Base-by-base conservation (phyloP, 2,888 invertebrate species). In the Steinernema carpocapsae region DNA sequence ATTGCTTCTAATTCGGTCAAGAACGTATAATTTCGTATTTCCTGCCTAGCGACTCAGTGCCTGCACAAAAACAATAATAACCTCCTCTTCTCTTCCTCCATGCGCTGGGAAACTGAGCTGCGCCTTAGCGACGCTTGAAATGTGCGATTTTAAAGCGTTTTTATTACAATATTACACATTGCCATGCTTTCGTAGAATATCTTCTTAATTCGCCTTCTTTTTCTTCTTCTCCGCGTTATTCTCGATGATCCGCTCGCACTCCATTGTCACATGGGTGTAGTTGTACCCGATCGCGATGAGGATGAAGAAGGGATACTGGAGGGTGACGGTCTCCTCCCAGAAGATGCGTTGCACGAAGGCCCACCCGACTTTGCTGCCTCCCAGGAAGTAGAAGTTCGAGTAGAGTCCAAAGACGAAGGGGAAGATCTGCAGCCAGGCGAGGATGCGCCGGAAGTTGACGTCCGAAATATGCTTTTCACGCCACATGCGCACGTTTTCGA, bases 351-450 rank as follows among this genome's bases (percentile, higher is more conserved):
- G 82, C 51, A 87, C 87, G 75, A 86, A 87, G 32, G 85, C 80
- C 29, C 79, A 84, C 1, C 87, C 87, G 29, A 85, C 85, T 24
- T 81, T 77, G 4, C 79, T 77, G 22, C 86, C 87, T 12, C 85
- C 85, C 26, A 87, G 75, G 76, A 87, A 87, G 78, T 87, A 87
- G 78, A 88, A 87, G 74, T 85, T 87, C 1, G 87, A 87, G 75
- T 87, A 87, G 29, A 87, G 77, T 0, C 86, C 87, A 46, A 87
- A 81, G 1, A 87, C 88, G 71, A 86, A 87, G 14, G 88, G 86
- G 14, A 86, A 73, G 70, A 86, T 85, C 76, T 86, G 82, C 26
- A 84, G 78, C 78, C 79, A 81, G 17, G 82, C 87, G 6, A 87
- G 77, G 24, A 87, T 73, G 51, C 87, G 75, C 22, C 87, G 76